Base-by-base conservation (phyloP, 2,113 vertebrate species). In the Numenius arquata region DNA sequence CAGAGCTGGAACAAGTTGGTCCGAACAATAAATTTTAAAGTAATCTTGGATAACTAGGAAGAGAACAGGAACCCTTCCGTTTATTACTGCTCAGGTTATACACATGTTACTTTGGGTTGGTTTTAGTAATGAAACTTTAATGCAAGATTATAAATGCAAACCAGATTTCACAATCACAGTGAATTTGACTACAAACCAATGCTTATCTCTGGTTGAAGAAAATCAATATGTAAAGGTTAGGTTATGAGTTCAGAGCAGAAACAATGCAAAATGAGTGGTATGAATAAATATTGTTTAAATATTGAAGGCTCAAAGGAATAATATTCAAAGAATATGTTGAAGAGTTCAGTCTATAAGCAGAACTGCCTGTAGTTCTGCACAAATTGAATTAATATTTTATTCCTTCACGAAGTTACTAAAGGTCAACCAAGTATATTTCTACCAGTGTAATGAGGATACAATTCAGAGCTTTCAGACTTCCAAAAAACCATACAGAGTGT, bases 401-500 rank as follows among this genome's bases (percentile, higher is more conserved):
- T 55, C 14, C 34, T 63, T 85, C 20, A 23, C 41, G 48, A 63
- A 91, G 20, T 72, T 89, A 67, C 20, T 85, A 11, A 50, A 73
- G 25, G 40, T 67, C 15, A 73, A 27, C 8, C 11, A 34, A 76
- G 21, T 29, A 6, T 63, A 36, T 73, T 91, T 74, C 38, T 74
- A 12, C 9, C 15, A 48, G 5, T 32, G 40, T 36, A 63, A 25
- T 38, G 19, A 70, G 23, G 53, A 32, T 6, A 50, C 48, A 89
- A 71, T 74, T 66, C 45, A 66, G 50, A 88, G 17, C 34, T 55
- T 55, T 80, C 7, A 2, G n/a, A 17, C 58, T 53, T 11, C 0
- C 2, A 71, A 68, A 38, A 22, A 56, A 22, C 32, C 1, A 1
- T n/a, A 16, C 1, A 6, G 32, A 8, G 13, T 56, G 2, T 70